Percentiles rank a stretch among this genome's conserved stretches.
These are phyloP conservation scores for Bujurquina vittata DNA, from an alignment of 2,113 vertebrate species.

Conservation along the genomic window DNA sequence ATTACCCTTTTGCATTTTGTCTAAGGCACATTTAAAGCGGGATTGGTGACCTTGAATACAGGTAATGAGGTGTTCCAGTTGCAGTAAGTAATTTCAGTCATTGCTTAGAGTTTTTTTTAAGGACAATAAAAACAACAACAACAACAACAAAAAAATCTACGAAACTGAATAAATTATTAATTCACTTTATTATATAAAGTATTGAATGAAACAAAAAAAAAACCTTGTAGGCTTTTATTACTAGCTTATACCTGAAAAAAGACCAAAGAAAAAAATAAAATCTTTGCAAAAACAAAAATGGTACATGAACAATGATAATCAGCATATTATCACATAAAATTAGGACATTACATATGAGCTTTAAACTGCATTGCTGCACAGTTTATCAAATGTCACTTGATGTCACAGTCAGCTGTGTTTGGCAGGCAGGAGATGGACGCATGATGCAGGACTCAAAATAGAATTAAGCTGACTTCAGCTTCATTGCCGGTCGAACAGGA, in stretches of 20 bases:
- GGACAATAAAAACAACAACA: not conserved
- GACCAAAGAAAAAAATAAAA: not conserved
- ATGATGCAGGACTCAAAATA: too few relatives aligned
- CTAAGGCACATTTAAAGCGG: not conserved
- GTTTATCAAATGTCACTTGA: not conserved
- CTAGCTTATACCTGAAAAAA: not conserved
- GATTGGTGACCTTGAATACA: not conserved
- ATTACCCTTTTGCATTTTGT: not conserved
- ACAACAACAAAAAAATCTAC: not conserved
- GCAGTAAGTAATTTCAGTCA: not conserved
- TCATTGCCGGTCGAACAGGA: too few relatives aligned
- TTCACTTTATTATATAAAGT: not conserved
- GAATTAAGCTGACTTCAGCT: too few relatives aligned
- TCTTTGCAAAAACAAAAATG: not conserved
- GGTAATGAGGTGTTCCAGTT: not conserved
- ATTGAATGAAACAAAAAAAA: not conserved
- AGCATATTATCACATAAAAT: not conserved
- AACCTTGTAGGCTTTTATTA: too few relatives aligned
- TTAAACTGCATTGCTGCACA: not conserved
- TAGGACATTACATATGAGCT: not conserved
- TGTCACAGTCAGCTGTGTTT: not conserved
- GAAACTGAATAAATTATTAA: not conserved
- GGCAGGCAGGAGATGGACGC: too few relatives aligned
- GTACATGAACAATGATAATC: not conserved
- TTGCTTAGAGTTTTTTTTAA: too few relatives aligned